A percentile compares a stretch with the other conserved stretches of the same genome.
phyloP scores from a whole-genome alignment of 2,888 invertebrate species.

The Tribolium freemani region DNA sequence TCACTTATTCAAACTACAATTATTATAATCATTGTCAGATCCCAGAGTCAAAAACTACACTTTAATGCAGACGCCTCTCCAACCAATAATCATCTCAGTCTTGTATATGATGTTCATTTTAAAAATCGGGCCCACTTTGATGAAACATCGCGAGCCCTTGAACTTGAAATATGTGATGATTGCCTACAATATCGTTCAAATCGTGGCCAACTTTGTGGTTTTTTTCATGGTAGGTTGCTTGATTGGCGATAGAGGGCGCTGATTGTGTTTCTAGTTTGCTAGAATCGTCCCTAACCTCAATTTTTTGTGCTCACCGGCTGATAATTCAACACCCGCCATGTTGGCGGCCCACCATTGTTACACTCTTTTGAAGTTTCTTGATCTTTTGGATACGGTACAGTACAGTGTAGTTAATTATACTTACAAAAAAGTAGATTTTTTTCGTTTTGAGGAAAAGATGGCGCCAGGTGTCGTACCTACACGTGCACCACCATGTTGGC shows the following conservation, averaged over 20 bases:
- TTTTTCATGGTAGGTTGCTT: neutral
- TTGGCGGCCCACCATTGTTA: neutral
- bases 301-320: neutral
- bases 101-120: constrained; percentile 70
- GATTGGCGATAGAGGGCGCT: neutral
- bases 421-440: neutral
- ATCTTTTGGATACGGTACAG: constrained; percentile 8
- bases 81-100: constrained; percentile 65
- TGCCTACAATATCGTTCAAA: constrained; percentile 73
- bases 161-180: constrained; percentile 69
- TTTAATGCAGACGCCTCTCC: constrained; percentile 69
- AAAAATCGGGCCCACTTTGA: constrained; percentile 71
- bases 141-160: constrained; percentile 71
- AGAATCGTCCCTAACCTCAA: neutral
- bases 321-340: neutral
- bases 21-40: constrained; percentile 55
- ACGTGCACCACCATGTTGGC: constrained; percentile 3
- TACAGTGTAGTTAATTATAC: neutral
- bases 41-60: constrained; percentile 69
- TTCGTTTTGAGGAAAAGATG: constrained; percentile 9
- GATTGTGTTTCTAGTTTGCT: neutral
- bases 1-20: neutral
- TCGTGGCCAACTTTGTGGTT: constrained; percentile 1
- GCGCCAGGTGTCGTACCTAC: constrained; percentile 3
- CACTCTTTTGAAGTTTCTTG: neutral